Evolutionary conservation across 2,888 invertebrate species (phyloP), one percentile per base, ranked within the genome.

Genomic region (Agrochola lychnidis): DNA sequence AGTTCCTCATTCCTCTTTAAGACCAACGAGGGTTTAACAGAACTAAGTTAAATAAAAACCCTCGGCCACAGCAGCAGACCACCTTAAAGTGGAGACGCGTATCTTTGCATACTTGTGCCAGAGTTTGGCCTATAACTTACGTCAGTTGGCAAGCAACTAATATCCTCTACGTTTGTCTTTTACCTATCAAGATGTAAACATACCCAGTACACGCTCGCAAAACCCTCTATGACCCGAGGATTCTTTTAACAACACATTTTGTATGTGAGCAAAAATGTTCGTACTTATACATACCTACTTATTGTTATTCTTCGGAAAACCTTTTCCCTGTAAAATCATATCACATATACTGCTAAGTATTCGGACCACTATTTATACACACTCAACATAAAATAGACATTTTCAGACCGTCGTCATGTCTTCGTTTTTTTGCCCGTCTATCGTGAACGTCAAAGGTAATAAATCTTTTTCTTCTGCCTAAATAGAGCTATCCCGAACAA

Each of bases 391-490:
- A 82, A 77, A 82, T 72, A 82, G 76, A 85, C 73, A 72, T 83
- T 59, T 72, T 72, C 68, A 70, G 82, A 88, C 86, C 84, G 81
- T 79, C 81, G 74, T 86, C 83, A 82, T 81, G 76, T 89, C 72
- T 79, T 72, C 81, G 79, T 82, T 85, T 89, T 89, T 89, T 87
- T 86, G 70, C 66, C 53, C 82, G 84, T 82, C 84, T 86, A 87
- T 89, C 85, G 73, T 78, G 79, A 62, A 84, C 87, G 86, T 89
- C 86, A 83, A 75, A 81, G 81, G 87, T 85, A 89, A 89, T 89
- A 88, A 89, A 89, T 89, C 89, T 89, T 87, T 87, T 88, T 87
- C 87, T 89, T 89, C 76, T 84, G 83, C 78, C 80, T 87, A 87
- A 87, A 88, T 87, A 88, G 82, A 87, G 84, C 85, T 83, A 88